phyloP scores from a whole-genome alignment of 2,113 vertebrate species.

The Alethe castanea region DNA sequence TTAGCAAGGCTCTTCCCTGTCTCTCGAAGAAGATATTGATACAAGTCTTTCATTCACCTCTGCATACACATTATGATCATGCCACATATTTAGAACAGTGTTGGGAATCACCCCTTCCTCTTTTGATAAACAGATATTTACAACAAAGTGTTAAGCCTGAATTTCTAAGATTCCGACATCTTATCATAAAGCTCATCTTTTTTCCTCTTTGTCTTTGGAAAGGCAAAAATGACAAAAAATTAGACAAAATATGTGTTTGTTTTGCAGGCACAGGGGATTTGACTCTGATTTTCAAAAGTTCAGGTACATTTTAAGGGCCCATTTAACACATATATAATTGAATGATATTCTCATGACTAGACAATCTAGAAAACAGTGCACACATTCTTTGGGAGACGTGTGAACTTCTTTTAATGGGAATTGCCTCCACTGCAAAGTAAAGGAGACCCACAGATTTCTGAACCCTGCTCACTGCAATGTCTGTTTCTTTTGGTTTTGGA shows the following conservation, averaged over 20 bases:
- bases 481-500: background rate
- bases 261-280: rapidly evolving
- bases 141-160: background rate
- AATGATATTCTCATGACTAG: background rate
- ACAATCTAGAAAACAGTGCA: background rate
- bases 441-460: background rate
- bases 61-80: background rate
- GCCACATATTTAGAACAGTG: background rate
- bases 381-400: background rate
- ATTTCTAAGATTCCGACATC: background rate
- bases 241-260: background rate
- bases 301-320: background rate
- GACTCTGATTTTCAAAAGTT: background rate
- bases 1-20: background rate
- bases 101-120: background rate
- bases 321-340: background rate
- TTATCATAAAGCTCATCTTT: background rate
- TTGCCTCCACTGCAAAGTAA: background rate
- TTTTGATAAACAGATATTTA: background rate
- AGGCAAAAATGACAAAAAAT: background rate
- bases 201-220: background rate
- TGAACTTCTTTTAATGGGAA: background rate
- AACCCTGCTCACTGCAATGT: background rate
- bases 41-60: background rate
- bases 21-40: background rate